Base-by-base conservation (phyloP, 2,113 vertebrate genomes). In the Aldabrachelys gigantea region DNA sequence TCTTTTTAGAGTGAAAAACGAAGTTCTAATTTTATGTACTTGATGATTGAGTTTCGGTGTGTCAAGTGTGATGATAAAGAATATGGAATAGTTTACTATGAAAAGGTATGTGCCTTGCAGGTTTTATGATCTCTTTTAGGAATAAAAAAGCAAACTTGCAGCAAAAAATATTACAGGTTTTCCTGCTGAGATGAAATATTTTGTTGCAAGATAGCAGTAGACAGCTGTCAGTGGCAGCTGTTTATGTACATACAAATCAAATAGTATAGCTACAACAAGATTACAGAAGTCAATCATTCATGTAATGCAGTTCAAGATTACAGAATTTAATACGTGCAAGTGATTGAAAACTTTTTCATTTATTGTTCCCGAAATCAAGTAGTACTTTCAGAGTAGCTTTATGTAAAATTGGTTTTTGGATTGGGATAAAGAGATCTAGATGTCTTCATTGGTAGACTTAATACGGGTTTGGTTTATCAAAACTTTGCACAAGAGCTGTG, bases 1-100 rank as follows among this genome's bases (percentile, higher is more conserved):
- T 84, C 89, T 95, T 94, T 95, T 84, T 97, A 99, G 99, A 99
- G 99, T 94, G 99, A 99, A 92, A 99, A 99, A 87, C 99, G 99
- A 89, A 99, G 99, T 97, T 99, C 99, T 85, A 99, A 99, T 98
- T 99, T 99, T 97, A 99, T 99, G 99, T 99, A 99, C 98, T 98
- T 99, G 95, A 99, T 99, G 99, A 99, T 99, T 98, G 99, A 99
- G 96, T 99, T 99, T 96, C 99, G 99, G 13, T 99, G 99, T 0
- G 99, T 99, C 96, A 99, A 99, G 97, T 98, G 98, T 10, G 99
- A 99, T 81, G 99, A 99, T 94, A 99, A 98, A 95, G 99, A 99
- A 88, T 99, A 99, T 93, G 99, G 99, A 80, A 99, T 99, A 56
- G 99, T 99, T 91, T 99, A 99, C 97, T 99, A 99, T 54, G 99